Conservation (phyloP, 1,140 invertebrate species). For the Drosophila saltans region DNA sequence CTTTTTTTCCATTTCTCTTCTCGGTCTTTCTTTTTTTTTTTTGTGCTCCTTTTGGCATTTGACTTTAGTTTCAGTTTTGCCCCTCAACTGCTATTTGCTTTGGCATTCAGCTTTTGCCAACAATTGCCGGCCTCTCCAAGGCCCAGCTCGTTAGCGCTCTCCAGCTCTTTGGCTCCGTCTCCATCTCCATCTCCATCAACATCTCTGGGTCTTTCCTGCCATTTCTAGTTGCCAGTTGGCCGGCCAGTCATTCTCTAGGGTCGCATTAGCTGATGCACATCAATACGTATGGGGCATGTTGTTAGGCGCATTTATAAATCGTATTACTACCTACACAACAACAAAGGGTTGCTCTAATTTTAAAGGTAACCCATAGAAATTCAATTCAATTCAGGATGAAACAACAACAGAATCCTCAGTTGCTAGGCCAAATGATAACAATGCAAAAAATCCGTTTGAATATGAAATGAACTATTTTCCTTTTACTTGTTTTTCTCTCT, state of each 20-base stretch:
- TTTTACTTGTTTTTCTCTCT: too few species aligned
- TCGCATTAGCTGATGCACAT: slow-evolving; percentile 74
- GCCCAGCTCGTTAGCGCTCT: slow-evolving; percentile 79
- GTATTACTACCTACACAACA: slow-evolving; percentile 56
- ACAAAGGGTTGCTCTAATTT: slow-evolving; percentile 61
- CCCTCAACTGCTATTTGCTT: slow-evolving; percentile 77
- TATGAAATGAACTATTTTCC: neutral
- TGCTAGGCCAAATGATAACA: neutral
- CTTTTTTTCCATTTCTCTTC: neutral
- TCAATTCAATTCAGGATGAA: slow-evolving; percentile 21
- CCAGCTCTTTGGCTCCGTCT: slow-evolving; percentile 51
- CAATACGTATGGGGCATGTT: slow-evolving; percentile 60
- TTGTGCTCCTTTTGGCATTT: slow-evolving; percentile 47
- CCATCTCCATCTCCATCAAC: neutral
- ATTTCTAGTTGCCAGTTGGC: slow-evolving; percentile 9
- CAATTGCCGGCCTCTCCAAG: slow-evolving; percentile 74
- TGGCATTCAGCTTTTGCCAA: slow-evolving; percentile 78
- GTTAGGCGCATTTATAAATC: slow-evolving; percentile 80
- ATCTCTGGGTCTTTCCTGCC: too few species aligned
- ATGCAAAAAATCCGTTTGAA: neutral
- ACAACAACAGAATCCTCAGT: slow-evolving; percentile 17
- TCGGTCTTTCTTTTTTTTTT: slow-evolving; percentile 28
- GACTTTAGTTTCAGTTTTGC: slow-evolving; percentile 71
- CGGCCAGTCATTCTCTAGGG: slow-evolving; percentile 69
- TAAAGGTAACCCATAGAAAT: slow-evolving; percentile 59